A percentile compares a stretch with the other conserved stretches of the same genome.
Evolutionary conservation across 2,113 vertebrate species (phyloP).

Genomic region (Orthochromis malagaraziensis): DNA sequence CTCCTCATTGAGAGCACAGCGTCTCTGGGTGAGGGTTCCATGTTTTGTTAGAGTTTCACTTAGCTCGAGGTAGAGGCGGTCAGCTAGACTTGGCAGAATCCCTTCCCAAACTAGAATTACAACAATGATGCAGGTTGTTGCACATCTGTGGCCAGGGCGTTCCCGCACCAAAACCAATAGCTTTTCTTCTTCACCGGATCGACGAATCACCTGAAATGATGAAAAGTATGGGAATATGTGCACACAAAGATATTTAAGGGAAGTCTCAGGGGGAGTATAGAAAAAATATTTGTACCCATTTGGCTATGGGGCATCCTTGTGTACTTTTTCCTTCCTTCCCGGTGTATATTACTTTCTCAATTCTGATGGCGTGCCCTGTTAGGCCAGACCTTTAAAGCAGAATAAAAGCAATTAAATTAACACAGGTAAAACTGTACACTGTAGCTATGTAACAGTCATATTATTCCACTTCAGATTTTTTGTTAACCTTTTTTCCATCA

Average conservation of each 20-base stretch:
- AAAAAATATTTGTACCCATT: slow-evolving; percentile 83
- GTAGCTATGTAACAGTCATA: slow-evolving; percentile 27
- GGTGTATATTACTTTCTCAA: slow-evolving; percentile 94
- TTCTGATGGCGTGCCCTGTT: slow-evolving; percentile 88
- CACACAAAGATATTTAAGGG: background rate
- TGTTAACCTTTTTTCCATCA: slow-evolving; percentile 92
- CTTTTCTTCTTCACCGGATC: slow-evolving; percentile 84
- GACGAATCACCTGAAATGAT: slow-evolving; percentile 83
- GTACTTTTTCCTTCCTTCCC: slow-evolving; percentile 98
- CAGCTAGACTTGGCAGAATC: slow-evolving; percentile 78
- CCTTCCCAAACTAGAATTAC: slow-evolving; percentile 95
- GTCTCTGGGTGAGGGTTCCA: slow-evolving; percentile 85
- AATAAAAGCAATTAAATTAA: background rate
- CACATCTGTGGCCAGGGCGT: slow-evolving; percentile 84
- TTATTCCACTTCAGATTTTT: slow-evolving; percentile 58
- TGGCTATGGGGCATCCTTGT: slow-evolving; percentile 97
- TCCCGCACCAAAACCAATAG: slow-evolving; percentile 89
- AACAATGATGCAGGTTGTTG: slow-evolving; percentile 84
- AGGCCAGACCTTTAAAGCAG: slow-evolving; percentile 80
- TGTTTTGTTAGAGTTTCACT: slow-evolving; percentile 82
- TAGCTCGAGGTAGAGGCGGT: slow-evolving; percentile 85
- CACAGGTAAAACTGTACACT: background rate
- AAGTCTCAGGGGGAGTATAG: background rate
- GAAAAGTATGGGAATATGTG: background rate
- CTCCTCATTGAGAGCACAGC: slow-evolving; percentile 94